Conservation (phyloP, 2,888 invertebrate genomes). For the Drosophila peninsularis region DNA sequence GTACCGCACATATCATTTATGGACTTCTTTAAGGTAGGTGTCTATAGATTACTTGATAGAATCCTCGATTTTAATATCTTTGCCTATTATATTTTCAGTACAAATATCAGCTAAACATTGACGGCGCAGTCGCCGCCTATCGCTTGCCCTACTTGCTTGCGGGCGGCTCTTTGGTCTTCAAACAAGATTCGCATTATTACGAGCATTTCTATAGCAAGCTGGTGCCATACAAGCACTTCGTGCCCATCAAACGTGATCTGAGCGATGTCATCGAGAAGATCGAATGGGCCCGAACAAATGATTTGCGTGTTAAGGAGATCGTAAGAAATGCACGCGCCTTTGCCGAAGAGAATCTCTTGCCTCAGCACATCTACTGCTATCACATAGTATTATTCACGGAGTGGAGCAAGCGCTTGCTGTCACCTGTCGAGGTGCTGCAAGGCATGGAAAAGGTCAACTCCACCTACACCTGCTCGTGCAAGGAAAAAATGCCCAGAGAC, state of each 20-base stretch:
- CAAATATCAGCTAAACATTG: constrained; percentile 97
- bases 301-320: constrained; percentile 88
- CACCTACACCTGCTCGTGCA: constrained; percentile 80
- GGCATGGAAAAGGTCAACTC: constrained; percentile 88
- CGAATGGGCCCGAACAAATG: constrained; percentile 91
- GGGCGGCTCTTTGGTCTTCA: constrained; percentile 94
- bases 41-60: neutral
- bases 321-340: constrained; percentile 89
- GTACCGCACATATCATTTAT: constrained; percentile 94
- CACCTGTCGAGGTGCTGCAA: constrained; percentile 86
- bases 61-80: neutral
- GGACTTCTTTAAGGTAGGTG: constrained; percentile 94
- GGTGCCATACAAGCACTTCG: constrained; percentile 91
- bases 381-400: constrained; percentile 91
- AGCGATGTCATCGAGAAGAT: constrained; percentile 92
- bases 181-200: constrained; percentile 96
- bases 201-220: constrained; percentile 96
- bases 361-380: constrained; percentile 94
- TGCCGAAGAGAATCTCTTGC: constrained; percentile 91
- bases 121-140: constrained; percentile 98
- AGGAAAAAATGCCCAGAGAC: constrained; percentile 68
- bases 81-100: constrained; percentile 87
- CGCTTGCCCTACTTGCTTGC: constrained; percentile 95
- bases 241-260: constrained; percentile 92
- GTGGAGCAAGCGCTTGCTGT: constrained; percentile 89